Evolutionary conservation across 2,113 vertebrate species (phyloP).

Genomic region (Panthera tigris): DNA sequence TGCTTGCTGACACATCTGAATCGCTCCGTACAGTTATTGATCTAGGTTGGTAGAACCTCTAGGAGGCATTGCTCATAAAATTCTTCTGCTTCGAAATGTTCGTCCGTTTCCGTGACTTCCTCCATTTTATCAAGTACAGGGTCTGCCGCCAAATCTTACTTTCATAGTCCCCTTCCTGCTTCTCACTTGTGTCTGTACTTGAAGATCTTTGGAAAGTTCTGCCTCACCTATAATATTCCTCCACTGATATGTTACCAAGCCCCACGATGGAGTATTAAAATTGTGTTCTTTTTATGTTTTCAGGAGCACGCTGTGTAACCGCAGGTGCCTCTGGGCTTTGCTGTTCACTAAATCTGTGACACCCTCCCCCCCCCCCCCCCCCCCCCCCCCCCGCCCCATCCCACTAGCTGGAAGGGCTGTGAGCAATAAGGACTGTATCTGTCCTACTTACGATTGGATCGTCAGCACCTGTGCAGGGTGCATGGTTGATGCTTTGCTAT

Average conservation of each 20-base stretch:
- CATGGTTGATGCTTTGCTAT: neutral
- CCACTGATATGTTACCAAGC: neutral
- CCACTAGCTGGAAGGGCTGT: neutral
- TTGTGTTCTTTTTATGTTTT: neutral
- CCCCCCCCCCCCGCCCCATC: accelerated
- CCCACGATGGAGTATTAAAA: neutral
- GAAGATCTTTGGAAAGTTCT: neutral
- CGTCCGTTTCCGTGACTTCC: neutral
- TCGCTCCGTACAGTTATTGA: neutral
- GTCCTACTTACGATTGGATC: neutral
- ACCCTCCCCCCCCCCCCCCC: neutral
- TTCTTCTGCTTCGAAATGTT: conserved; percentile 36
- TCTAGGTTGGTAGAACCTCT: neutral
- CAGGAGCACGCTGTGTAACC: neutral
- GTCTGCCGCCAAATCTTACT: neutral
- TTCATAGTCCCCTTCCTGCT: neutral
- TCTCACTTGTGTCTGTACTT: neutral
- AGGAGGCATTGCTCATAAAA: neutral
- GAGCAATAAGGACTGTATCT: neutral
- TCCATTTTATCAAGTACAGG: neutral
- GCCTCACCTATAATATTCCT: neutral
- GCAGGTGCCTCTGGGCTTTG: neutral
- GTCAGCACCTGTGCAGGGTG: neutral
- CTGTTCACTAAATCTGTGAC: neutral
- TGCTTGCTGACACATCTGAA: neutral